Conservation (phyloP, 2,113 vertebrate species). For the Ochotona princeps region DNA sequence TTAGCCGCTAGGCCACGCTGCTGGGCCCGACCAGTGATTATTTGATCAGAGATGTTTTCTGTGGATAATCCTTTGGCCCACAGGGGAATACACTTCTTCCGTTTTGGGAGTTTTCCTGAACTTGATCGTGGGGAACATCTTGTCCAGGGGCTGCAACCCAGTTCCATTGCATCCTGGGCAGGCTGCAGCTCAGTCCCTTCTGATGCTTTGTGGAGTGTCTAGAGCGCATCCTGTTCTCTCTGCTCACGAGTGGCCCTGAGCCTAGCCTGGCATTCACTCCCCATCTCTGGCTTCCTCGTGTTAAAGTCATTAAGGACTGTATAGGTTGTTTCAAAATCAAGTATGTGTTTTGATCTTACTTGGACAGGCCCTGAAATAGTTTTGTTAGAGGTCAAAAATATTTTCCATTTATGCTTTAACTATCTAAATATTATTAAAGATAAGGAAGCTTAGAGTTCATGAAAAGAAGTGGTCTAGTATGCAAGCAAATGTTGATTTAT, state of each 20-base stretch:
- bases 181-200: background rate
- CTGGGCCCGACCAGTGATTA: too few relatives aligned
- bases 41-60: background rate
- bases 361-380: background rate
- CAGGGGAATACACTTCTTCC: background rate
- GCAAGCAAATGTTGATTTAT: background rate
- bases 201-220: background rate
- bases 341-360: background rate
- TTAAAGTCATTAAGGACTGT: background rate
- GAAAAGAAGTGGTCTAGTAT: background rate
- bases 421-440: background rate
- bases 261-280: background rate
- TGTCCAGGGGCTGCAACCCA: background rate
- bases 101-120: background rate
- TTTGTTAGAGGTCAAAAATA: background rate
- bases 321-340: background rate
- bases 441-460: background rate
- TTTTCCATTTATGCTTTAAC: background rate
- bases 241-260: background rate
- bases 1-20: too few relatives aligned
- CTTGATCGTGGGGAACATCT: background rate
- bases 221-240: background rate
- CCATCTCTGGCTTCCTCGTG: background rate
- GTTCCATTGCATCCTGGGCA: background rate
- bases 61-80: background rate